Evolutionary conservation across 2,888 invertebrate species (phyloP).

Genomic region (Trichacis sp.): DNA sequence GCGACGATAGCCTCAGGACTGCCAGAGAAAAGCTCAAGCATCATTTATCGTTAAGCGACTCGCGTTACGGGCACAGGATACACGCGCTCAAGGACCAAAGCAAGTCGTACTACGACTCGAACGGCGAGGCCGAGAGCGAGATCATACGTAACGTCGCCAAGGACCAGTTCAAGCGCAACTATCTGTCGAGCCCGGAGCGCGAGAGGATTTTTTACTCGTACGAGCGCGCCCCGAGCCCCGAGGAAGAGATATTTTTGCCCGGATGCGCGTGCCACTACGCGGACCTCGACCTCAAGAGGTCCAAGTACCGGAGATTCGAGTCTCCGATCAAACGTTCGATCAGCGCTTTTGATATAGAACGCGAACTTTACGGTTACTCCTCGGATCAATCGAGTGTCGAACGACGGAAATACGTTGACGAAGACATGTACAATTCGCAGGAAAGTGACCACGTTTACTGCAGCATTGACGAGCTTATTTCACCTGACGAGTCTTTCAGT

Average conservation of each 20-base stretch:
- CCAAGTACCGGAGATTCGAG: conserved; percentile 30
- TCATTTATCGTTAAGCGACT: conserved; percentile 61
- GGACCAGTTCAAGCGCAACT: conserved; percentile 24
- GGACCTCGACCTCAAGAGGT: conserved; percentile 33
- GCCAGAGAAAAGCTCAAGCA: conserved; percentile 64
- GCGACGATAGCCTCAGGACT: conserved; percentile 66
- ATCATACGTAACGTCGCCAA: conserved; percentile 41
- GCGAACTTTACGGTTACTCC: conserved; percentile 36
- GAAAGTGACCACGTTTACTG: conserved; percentile 63
- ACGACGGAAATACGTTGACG: conserved; percentile 54
- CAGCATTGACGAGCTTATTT: conserved; percentile 74
- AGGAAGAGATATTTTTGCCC: conserved; percentile 71
- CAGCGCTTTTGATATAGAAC: conserved; percentile 43
- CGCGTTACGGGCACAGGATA: conserved; percentile 64
- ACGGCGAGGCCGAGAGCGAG: conserved; percentile 50
- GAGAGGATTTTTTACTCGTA: conserved; percentile 70
- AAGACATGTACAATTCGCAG: conserved; percentile 43
- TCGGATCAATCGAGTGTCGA: conserved; percentile 46
- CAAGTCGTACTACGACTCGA: conserved; percentile 65
- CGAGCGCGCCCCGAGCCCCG: conserved; percentile 71
- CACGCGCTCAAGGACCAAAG: conserved; percentile 63
- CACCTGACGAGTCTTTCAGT: conserved; percentile 44
- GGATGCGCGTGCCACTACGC: conserved; percentile 63
- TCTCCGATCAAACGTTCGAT: conserved; percentile 39
- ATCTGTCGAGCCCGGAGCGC: conserved; percentile 36